These are phyloP conservation scores for Sakesphorus luctuosus DNA, from an alignment of 2,113 vertebrate genomes.

Conservation along the genomic window DNA sequence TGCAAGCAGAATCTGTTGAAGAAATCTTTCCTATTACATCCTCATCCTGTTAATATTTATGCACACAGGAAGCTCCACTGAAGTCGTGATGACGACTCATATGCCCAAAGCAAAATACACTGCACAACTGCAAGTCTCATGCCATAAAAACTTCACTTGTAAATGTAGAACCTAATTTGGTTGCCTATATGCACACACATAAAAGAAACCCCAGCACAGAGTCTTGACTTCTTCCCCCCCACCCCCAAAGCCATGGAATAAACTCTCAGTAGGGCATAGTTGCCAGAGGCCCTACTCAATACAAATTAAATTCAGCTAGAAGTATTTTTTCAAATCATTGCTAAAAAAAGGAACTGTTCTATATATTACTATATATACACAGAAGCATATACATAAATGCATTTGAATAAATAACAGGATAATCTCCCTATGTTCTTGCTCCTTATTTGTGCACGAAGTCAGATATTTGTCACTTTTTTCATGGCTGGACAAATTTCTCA, in stretches of 20 bases:
- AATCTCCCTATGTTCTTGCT: neutral
- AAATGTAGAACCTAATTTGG: neutral
- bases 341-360: neutral
- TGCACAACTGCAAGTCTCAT: neutral
- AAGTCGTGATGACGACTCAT: slow-evolving; percentile 10
- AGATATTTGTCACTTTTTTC: neutral
- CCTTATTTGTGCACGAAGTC: neutral
- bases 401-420: neutral
- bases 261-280: neutral
- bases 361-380: neutral
- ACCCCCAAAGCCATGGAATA: neutral
- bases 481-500: neutral
- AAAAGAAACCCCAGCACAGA: neutral
- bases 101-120: neutral
- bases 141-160: slow-evolving; percentile 32
- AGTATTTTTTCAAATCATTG: neutral
- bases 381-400: neutral
- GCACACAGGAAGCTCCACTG: slow-evolving; percentile 22
- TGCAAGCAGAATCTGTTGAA: slow-evolving; percentile 29
- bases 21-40: neutral
- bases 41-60: slow-evolving; percentile 19
- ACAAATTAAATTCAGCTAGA: neutral
- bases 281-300: neutral
- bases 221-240: neutral
- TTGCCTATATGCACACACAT: neutral